Evolutionary conservation across 2,888 invertebrate genomes (phyloP).

Genomic region (Aphodius sticticus): DNA sequence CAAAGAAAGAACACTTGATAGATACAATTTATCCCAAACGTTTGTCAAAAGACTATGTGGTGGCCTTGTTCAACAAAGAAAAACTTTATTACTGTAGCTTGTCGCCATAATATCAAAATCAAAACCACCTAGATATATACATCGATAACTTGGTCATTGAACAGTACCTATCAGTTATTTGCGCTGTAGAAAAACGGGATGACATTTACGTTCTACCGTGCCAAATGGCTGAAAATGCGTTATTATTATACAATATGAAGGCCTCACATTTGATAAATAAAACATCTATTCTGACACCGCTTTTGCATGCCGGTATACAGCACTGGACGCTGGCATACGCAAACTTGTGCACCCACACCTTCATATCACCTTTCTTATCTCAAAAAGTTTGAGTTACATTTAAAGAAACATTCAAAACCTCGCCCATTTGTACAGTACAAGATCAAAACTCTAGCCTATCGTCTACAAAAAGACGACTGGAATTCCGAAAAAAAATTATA

Average conservation of each 20-base stretch:
- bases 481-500: no score
- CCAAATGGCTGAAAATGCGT: neutral
- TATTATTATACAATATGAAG: neutral
- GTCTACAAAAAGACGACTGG: neutral
- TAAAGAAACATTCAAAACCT: neutral
- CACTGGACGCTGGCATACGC: neutral
- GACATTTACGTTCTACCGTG: neutral
- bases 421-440: neutral
- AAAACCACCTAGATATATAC: neutral
- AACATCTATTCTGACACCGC: neutral
- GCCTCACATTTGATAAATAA: neutral
- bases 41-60: neutral
- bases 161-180: neutral
- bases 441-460: neutral
- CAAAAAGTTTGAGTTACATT: neutral
- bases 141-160: neutral
- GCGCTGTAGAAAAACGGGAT: neutral
- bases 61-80: neutral
- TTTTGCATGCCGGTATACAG: neutral
- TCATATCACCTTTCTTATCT: no score
- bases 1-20: neutral
- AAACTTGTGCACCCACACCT: neutral
- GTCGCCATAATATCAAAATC: neutral
- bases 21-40: neutral
- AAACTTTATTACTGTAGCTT: neutral